phyloP scores from a whole-genome alignment of 2,113 vertebrate genomes.

The Grallaria varia region DNA sequence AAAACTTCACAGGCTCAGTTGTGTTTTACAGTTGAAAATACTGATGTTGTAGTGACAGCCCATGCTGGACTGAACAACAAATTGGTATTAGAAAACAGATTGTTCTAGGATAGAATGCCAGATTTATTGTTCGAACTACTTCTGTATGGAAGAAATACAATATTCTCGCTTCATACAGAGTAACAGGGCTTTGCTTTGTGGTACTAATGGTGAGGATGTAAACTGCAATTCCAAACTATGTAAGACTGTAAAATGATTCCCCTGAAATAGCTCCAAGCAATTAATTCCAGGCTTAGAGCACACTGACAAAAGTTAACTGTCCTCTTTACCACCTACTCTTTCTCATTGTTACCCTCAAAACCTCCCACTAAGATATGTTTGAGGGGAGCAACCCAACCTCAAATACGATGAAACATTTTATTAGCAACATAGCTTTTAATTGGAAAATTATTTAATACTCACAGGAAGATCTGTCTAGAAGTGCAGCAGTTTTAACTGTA shows the following conservation, averaged over 20 bases:
- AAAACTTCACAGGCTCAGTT: conserved; percentile 11
- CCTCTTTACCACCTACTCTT: background rate
- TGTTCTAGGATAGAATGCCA: background rate
- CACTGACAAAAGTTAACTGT: background rate
- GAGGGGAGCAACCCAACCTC: background rate
- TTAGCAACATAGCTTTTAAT: background rate
- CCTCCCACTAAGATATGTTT: background rate
- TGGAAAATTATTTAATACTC: background rate
- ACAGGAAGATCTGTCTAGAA: background rate
- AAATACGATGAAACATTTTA: background rate
- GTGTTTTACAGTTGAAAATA: background rate
- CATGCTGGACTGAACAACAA: conserved; percentile 14
- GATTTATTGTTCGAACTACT: background rate
- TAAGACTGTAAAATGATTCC: background rate
- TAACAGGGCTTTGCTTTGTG: rapidly evolving
- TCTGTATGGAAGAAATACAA: background rate
- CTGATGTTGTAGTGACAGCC: conserved; percentile 34
- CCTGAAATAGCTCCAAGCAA: background rate
- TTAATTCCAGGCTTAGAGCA: background rate
- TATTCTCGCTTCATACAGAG: background rate
- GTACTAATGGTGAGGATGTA: background rate
- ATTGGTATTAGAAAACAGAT: conserved; percentile 6
- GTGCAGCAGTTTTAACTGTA: background rate
- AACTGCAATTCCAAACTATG: background rate
- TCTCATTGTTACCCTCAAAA: background rate